Evolutionary conservation across 2,797 vertebrate species (phyloP).

Genomic region (Bradypus variegatus): DNA sequence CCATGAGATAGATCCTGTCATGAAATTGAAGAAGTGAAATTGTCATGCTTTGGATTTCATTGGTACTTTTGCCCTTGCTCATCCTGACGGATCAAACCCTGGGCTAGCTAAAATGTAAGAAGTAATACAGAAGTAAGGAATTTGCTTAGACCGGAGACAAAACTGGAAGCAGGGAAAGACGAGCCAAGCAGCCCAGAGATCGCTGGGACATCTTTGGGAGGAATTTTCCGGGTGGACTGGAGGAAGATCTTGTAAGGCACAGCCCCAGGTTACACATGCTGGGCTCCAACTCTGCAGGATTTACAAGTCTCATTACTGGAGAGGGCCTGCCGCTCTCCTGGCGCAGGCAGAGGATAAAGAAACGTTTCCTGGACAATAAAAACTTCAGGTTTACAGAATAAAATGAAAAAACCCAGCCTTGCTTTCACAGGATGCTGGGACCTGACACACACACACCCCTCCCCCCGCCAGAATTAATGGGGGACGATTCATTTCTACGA

Average conservation of each 20-base stretch:
- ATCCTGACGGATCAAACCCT: not conserved
- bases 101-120: not conserved
- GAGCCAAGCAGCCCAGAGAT: not conserved
- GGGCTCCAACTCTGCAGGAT: not conserved
- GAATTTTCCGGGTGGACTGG: constrained; percentile 47
- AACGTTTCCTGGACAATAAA: constrained; percentile 3
- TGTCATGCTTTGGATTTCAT: not conserved
- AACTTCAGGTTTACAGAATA: not conserved
- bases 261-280: constrained; percentile 4
- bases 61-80: not conserved
- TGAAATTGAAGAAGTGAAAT: not conserved
- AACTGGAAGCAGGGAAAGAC: not conserved
- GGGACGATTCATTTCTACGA: not conserved
- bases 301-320: constrained; percentile 53
- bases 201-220: not conserved
- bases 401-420: not conserved
- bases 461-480: fast-evolving
- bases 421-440: not conserved
- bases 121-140: not conserved
- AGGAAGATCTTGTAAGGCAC: constrained; percentile 19
- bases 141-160: not conserved
- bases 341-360: not conserved
- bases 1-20: not conserved
- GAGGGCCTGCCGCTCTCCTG: not conserved
- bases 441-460: not conserved